Base-by-base conservation (phyloP, 2,888 invertebrate species). In the Labia minor region DNA sequence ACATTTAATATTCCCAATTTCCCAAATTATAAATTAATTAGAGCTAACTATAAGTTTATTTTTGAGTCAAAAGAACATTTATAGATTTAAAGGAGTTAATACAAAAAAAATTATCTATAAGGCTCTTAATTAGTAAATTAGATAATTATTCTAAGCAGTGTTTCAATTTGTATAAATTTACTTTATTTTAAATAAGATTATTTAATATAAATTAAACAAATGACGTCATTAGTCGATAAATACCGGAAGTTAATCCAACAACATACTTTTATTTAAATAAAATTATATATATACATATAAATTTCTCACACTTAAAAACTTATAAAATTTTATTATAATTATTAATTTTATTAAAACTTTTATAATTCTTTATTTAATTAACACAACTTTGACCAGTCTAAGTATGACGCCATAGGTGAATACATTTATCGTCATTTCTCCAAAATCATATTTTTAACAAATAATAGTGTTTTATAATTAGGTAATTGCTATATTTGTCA, bases 331-430 rank as follows among this genome's bases (percentile, higher is more conserved):
- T 6, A 26, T 26, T 26, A 6, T 26, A 26, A 26, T 8, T n/a
- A 49, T 8, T 49, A 10, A 49, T 49, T 49, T 49, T 49, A 16
- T 8, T 16, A 49, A 49, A 49, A 49, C 14, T 49, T 49, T n/a
- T n/a, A n/a, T 49, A n/a, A 49, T 8, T 49, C 2, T 49, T 49
- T 49, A 49, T 49, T 8, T n/a, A 49, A 2, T 49, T 49, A 10
- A 14, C 16, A 10, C 2, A 8, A 49, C 3, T 49, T 49, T 49
- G 49, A 49, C 16, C 16, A 49, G 49, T 49, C 6, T 16, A 49
- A 49, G 49, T 49, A 49, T 49, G 49, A 49, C 49, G 49, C 49
- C 49, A 49, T 49, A 49, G 16, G 49, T 16, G 49, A 49, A 49
- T 49, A 49, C 49, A 49, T 49, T 49, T 49, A 14, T 14, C 49